Evolutionary conservation across 2,888 invertebrate genomes (phyloP), one percentile per base, ranked within the genome.

Genomic region (Melikaiella ostensackeni): DNA sequence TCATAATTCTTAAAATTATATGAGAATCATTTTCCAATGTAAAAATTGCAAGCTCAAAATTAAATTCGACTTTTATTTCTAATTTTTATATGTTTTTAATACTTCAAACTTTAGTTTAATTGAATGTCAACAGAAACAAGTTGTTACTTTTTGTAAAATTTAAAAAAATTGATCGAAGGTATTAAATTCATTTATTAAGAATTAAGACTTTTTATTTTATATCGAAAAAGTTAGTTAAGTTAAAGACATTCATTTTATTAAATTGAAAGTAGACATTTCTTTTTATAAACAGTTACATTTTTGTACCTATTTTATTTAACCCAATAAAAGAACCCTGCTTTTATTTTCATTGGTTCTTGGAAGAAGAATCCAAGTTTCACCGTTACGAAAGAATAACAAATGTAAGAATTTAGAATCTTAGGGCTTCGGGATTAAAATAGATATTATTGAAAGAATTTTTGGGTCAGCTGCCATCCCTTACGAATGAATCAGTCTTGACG

Each of bases 401-500:
- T 50, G n/a, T 11, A 30, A 70, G 30, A 70, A n/a, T 19, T 30
- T 27, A 50, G 4, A 70, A 50, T 70, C 46, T 70, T 70, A 27
- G 70, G 46, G 70, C n/a, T 70, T 50, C n/a, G n/a, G 46, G 70
- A 30, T 70, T 70, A 70, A 70, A 70, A 70, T 70, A 70, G 70
- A 27, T 50, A 30, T 70, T 70, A 57, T 57, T 57, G 57, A 24
- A 50, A 50, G 50, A 50, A 70, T 70, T 46, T 70, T 70, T 70
- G 70, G 70, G 50, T 70, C 70, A 70, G 46, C 46, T 70, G 70
- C 50, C 27, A 66, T 42, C 70, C 70, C 30, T 70, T 70, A 46
- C 70, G 46, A 64, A 42, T 64, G 42, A 64, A 42, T 66, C 46
- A 66, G 11, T 66, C n/a, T 30, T 70, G 46, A 46, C 6, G 42